These are phyloP conservation scores for Baccha elongata DNA, from an alignment of 2,888 invertebrate species.

Conservation along the genomic window DNA sequence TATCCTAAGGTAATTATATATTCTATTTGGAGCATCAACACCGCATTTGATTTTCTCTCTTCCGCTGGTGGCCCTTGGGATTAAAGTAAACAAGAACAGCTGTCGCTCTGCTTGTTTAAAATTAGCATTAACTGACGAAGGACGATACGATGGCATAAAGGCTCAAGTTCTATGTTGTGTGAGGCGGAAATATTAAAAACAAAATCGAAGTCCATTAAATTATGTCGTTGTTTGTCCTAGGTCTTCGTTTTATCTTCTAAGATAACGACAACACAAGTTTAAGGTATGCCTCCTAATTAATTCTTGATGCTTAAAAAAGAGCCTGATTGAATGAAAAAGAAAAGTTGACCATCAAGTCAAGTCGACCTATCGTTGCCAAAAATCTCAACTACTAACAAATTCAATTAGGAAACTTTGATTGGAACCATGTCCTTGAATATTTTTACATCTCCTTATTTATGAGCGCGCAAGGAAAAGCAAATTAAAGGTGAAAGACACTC, in stretches of 20 bases:
- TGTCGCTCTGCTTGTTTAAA: neutral
- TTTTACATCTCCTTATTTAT: slow-evolving; percentile 52
- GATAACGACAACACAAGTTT: slow-evolving; percentile 30
- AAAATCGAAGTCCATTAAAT: slow-evolving; percentile 35
- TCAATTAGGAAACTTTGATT: slow-evolving; percentile 70
- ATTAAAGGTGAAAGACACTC: slow-evolving; percentile 29
- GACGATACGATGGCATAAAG: neutral
- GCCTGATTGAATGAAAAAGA: slow-evolving; percentile 6
- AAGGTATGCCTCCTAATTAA: slow-evolving; percentile 45
- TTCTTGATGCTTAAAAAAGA: slow-evolving; percentile 4
- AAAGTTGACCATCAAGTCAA: slow-evolving; percentile 41
- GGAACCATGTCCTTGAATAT: slow-evolving; percentile 65
- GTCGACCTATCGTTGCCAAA: slow-evolving; percentile 15
- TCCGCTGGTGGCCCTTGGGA: neutral
- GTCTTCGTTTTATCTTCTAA: slow-evolving; percentile 24
- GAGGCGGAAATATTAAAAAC: slow-evolving; percentile 29
- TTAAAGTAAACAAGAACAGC: slow-evolving; percentile 40
- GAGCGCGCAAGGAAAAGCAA: neutral
- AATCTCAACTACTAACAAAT: slow-evolving; percentile 65
- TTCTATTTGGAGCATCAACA: slow-evolving; percentile 24
- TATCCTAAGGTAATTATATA: slow-evolving; percentile 24
- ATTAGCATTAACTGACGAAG: slow-evolving; percentile 23
- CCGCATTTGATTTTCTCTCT: slow-evolving; percentile 24
- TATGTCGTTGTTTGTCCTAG: slow-evolving; percentile 22
- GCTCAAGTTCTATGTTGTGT: neutral